Percentiles rank a stretch among this genome's conserved stretches.
Evolutionary conservation across 1,140 invertebrate species (phyloP).

Genomic region (Drosophila melanica): DNA sequence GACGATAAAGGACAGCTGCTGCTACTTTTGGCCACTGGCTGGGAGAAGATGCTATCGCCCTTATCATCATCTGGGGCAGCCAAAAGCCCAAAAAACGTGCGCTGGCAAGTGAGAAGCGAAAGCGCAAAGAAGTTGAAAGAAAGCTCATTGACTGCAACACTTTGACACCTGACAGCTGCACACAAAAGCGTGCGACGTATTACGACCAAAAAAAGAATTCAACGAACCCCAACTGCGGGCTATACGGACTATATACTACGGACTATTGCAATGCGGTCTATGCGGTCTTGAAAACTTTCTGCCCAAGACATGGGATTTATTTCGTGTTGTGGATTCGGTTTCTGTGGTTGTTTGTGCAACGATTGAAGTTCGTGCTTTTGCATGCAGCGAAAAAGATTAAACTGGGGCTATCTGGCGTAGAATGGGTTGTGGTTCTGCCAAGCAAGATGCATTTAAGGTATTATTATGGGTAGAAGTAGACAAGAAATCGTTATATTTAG

Average conservation of each 20-base stretch:
- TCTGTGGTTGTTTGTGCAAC: constrained; percentile 23
- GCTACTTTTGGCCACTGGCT: constrained; percentile 28
- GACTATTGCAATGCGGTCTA: constrained; percentile 26
- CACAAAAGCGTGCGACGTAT: constrained; percentile 62
- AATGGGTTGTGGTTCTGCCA: background rate
- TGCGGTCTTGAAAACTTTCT: constrained; percentile 29
- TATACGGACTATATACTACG: background rate
- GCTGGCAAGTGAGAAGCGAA: constrained; percentile 7
- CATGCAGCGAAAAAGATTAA: constrained; percentile 45
- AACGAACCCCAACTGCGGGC: constrained; percentile 15
- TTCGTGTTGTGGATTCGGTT: constrained; percentile 52
- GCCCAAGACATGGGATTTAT: constrained; percentile 54
- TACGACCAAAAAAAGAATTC: constrained; percentile 23
- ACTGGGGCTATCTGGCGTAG: constrained; percentile 37
- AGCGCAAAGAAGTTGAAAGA: constrained; percentile 18
- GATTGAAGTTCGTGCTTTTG: constrained; percentile 39
- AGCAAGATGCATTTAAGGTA: background rate
- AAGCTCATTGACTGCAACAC: constrained; percentile 68
- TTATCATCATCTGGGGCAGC: constrained; percentile 58
- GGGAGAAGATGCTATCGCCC: constrained; percentile 49
- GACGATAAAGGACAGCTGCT: constrained; percentile 64
- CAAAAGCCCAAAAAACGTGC: constrained; percentile 43
- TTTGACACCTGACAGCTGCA: constrained; percentile 70
- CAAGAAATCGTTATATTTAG: no score
- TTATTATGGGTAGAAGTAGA: no score